Base-by-base conservation (phyloP, 2,113 vertebrate species). In the Kryptolebias marmoratus region DNA sequence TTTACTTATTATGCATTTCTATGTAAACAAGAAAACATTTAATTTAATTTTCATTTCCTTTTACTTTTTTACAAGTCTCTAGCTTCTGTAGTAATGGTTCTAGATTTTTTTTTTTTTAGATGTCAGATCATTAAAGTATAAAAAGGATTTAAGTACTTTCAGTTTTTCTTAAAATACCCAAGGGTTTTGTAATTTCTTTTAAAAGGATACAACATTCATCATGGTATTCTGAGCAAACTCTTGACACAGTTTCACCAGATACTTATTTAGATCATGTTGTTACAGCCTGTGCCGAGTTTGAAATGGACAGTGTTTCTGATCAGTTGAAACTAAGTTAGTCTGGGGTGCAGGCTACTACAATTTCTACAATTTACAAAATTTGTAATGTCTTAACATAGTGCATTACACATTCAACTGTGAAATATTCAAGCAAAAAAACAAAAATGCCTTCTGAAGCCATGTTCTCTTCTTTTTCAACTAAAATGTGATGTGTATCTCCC, bases 211-310 rank as follows among this genome's bases (percentile, higher is more conserved):
- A 79, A 81, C 68, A 76, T 81, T 85, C 75, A 80, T 83, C 50
- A 87, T 70, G 69, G 77, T 84, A 75, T 77, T 84, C 76, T 78
- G 58, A 82, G 70, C 73, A 78, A 73, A 82, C 71, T 77, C 71
- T 65, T 74, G 71, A 65, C 31, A 60, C 69, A 60, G 49, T 83
- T 39, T 73, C n/a, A 55, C 39, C 2, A 36, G 65, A 85, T 84
- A 80, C 79, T 77, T 84, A 84, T 89, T 84, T 62, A 79, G 81
- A 88, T 85, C 71, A 74, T 78, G 68, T 67, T 81, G 82, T 89
- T 87, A 61, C 47, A 84, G 54, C 81, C 79, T 65, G 47, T 79
- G 70, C 52, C 60, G 65, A 81, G 22, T 77, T 73, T 77, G 58
- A 80, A 48, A 68, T 79, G 65, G 80, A 89, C 75, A 75, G 75